Evolutionary conservation across 2,797 vertebrate species (phyloP).

Genomic region (Meda fulgida): DNA sequence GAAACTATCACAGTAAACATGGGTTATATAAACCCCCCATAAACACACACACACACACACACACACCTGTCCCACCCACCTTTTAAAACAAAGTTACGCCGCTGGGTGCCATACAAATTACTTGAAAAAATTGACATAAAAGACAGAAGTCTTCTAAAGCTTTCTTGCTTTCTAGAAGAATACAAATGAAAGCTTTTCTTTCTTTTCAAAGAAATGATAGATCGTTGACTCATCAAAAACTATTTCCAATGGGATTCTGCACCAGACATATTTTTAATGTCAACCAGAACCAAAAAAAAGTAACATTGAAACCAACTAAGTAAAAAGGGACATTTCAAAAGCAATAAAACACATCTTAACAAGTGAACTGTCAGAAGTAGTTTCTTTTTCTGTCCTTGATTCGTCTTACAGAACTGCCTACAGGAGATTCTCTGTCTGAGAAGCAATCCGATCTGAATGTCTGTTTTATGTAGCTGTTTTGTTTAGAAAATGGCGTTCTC

Average conservation of each 20-base stretch:
- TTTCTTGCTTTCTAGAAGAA: not conserved
- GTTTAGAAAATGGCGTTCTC: constrained; percentile 28
- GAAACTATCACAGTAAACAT: too few relatives aligned
- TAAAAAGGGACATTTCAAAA: constrained; percentile 22
- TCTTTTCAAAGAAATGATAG: constrained; percentile 1
- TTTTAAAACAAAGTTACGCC: not conserved
- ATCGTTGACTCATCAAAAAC: constrained; percentile 10
- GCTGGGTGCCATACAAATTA: not conserved
- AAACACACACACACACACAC: too few relatives aligned
- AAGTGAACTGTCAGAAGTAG: constrained; percentile 42
- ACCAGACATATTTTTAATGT: constrained; percentile 28
- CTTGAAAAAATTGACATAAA: not conserved
- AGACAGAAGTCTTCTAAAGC: not conserved
- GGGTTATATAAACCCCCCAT: not conserved
- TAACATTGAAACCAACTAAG: not conserved
- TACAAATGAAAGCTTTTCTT: constrained; percentile 5
- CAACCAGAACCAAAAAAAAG: constrained; percentile 14
- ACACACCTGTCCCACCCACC: not conserved
- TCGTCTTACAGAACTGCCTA: constrained; percentile 38
- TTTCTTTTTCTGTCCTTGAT: constrained; percentile 45
- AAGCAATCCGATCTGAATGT: constrained; percentile 32
- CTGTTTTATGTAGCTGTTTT: constrained; percentile 33
- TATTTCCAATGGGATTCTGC: constrained; percentile 16
- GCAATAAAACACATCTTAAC: constrained; percentile 21
- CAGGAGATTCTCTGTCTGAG: constrained; percentile 7